Percentiles rank a stretch among this genome's conserved stretches.
These are phyloP conservation scores for Cirrhinus molitorella DNA, from an alignment of 2,797 vertebrate genomes.

Conservation along the genomic window DNA sequence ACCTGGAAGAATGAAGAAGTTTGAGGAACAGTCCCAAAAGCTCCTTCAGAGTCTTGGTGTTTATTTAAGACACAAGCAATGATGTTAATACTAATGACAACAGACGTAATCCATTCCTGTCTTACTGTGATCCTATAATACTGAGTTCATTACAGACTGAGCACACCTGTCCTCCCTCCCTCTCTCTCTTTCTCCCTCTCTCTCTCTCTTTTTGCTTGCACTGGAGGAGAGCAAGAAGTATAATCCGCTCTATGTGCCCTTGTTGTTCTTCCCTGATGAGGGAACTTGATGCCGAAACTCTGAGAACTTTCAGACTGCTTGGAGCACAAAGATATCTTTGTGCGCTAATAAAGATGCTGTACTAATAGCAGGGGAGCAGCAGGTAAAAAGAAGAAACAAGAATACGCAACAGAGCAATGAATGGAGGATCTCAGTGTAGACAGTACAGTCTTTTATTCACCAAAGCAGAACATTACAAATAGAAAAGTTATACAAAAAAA, in stretches of 20 bases:
- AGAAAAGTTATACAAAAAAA: background rate
- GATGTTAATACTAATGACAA: constrained; percentile 13
- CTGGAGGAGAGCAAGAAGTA: constrained; percentile 30
- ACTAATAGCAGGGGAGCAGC: background rate
- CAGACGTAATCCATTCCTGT: constrained; percentile 25
- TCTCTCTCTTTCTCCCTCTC: constrained; percentile 3
- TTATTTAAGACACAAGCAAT: background rate
- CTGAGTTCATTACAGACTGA: constrained; percentile 24
- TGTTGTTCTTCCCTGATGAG: constrained; percentile 33
- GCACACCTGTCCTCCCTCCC: constrained; percentile 27
- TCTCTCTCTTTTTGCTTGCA: background rate
- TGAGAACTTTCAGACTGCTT: constrained; percentile 10
- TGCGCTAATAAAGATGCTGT: constrained; percentile 7
- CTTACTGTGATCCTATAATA: constrained; percentile 40
- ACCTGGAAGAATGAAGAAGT: background rate
- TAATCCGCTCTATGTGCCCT: constrained; percentile 31
- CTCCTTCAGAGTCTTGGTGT: background rate
- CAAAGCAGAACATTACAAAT: background rate
- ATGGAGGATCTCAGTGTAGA: background rate
- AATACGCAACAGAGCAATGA: background rate
- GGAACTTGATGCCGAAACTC: constrained; percentile 45
- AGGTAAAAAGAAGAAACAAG: background rate
- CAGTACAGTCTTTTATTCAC: background rate
- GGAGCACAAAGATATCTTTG: constrained; percentile 50
- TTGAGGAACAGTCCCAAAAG: background rate